Evolutionary conservation across 2,888 invertebrate species (phyloP), one percentile per base, ranked within the genome.

Genomic region (Andrena praecox): DNA sequence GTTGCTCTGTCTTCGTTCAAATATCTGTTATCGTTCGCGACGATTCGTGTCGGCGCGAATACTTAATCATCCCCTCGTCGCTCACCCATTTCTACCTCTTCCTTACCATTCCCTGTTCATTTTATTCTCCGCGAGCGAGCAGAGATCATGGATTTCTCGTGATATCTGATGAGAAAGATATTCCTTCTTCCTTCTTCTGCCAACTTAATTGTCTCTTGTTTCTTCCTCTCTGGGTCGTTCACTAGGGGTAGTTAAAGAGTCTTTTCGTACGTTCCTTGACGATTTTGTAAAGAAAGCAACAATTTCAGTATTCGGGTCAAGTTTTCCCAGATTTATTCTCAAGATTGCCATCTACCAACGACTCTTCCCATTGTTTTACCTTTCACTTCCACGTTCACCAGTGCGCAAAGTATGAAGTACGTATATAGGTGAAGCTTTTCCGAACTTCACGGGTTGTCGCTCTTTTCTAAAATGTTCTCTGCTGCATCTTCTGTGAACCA

Each of bases 361-460:
- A 63, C 48, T 4, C 20, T 27, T 67, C 10, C 48, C 50, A 50
- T 50, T 6, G 50, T 66, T 78, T 69, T 64, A 79, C 68, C 68
- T 56, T 73, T 52, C n/a, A 20, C 64, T 52, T 73, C 56, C 50
- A 27, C 56, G 42, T 42, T 56, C 63, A 20, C 10, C 33, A 8
- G 1, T 33, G 8, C 10, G 33, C n/a, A 4, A 33, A 68, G 42
- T 42, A 42, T 42, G 5, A 42, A 42, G 42, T 42, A 42, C 4
- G 42, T 42, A 42, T 16, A 6, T 62, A 29, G 24, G 31, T 42
- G 31, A 42, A 68, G 29, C 62, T 68, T n/a, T 6, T 31, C 50
- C 5, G 6, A 16, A 35, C 50, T 62, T 29, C n/a, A 20, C 29
- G 5, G 33, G 20, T 50, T 16, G 31, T 24, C 33, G 10, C 8